These are phyloP conservation scores for Campylomormyrus tamandua DNA, from an alignment of 2,113 vertebrate genomes.

Conservation along the genomic window DNA sequence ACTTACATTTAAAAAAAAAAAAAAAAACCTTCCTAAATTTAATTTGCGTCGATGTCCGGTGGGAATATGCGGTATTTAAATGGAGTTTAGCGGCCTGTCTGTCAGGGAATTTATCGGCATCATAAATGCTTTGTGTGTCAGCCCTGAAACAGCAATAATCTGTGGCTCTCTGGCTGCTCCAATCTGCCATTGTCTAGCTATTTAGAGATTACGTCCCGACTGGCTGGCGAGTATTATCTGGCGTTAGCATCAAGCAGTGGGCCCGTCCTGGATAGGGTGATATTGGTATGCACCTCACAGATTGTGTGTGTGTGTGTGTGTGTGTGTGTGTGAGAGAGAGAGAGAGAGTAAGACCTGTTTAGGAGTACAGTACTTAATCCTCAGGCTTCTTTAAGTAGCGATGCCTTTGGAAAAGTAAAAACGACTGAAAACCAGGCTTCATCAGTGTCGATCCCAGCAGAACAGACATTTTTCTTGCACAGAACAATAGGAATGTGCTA, in stretches of 20 bases:
- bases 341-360: neutral
- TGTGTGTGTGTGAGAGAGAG: too few species aligned
- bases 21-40: conserved; percentile 1
- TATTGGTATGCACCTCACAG: neutral
- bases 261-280: neutral
- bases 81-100: conserved; percentile 23
- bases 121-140: conserved; percentile 18
- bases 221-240: conserved; percentile 34
- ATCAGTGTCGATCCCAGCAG: neutral
- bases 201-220: conserved; percentile 28
- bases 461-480: neutral
- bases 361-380: neutral
- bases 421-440: neutral
- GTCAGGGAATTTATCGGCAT: conserved; percentile 23
- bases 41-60: conserved; percentile 21
- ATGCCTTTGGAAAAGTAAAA: neutral
- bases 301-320: conserved; percentile 16
- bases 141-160: conserved; percentile 26
- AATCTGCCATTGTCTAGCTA: conserved; percentile 31
- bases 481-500: neutral
- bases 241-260: conserved; percentile 18
- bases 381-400: neutral
- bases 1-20: neutral
- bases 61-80: conserved; percentile 22
- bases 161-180: conserved; percentile 33